Base-by-base conservation (phyloP, 2,888 invertebrate species). In the Leucophenga maculata region DNA sequence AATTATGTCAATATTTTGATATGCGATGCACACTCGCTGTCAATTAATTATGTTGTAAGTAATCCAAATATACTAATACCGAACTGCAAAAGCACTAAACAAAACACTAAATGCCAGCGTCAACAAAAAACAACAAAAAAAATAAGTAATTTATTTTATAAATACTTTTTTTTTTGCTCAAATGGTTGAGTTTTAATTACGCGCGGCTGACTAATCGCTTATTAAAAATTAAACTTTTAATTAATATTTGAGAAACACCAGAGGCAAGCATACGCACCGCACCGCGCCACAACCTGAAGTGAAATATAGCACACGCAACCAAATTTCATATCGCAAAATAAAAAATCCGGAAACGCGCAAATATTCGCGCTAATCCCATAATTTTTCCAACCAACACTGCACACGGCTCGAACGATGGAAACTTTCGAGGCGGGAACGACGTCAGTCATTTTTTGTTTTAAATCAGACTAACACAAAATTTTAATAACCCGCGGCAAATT, bases 401-500 rank as follows among this genome's bases (percentile, higher is more conserved):
- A 69, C 68, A 65, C 67, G 50, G 50, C 64, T 55, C 54, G 32
- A 69, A 65, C 50, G 44, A 52, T 39, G 65, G 22, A 59, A 26
- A 46, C 65, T n/a, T n/a, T n/a, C 39, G 26, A 65, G 54, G 20
- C 48, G 20, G 68, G 11, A 50, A 16, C 50, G 18, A 16, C 50
- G 50, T 18, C 18, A 16, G 50, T 13, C 50, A 31, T 66, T 22
- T 32, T 9, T 26, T 78, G 75, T 74, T 82, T 80, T 73, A 80
- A 81, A 80, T 82, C 80, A 79, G 82, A 82, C 84, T 83, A 83
- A 78, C 76, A 78, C 78, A 79, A 75, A 81, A 83, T 79, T 73
- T 77, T 72, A 75, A 78, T 78, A 75, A 69, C 85, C 80, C 74
- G 77, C 31, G 75, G 83, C 82, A 69, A 6, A 80, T 81, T 80